A percentile compares a stretch with the other conserved stretches of the same genome.
These are phyloP conservation scores for Apolygus lucorum DNA, from an alignment of 1,140 invertebrate species.

Conservation along the genomic window DNA sequence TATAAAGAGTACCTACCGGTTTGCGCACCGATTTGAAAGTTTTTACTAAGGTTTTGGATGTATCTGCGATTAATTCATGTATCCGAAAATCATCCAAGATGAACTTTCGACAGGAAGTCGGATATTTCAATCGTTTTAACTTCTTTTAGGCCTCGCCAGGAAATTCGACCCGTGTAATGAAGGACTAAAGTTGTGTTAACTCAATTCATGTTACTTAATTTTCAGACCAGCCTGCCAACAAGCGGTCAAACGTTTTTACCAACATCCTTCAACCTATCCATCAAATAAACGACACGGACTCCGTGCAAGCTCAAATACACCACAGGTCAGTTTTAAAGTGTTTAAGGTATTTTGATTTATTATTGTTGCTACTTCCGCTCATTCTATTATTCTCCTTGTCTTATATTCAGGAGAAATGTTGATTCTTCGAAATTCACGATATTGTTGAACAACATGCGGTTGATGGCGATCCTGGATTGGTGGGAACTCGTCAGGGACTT, in stretches of 20 bases:
- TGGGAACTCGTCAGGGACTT: slow-evolving; percentile 79
- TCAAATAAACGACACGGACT: slow-evolving; percentile 21
- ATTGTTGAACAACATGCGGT: slow-evolving; percentile 87
- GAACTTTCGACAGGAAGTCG: too few relatives aligned
- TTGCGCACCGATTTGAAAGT: too few relatives aligned
- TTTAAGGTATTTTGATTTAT: neutral
- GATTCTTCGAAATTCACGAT: slow-evolving; percentile 78
- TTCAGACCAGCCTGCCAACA: slow-evolving; percentile 54
- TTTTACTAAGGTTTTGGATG: too few relatives aligned
- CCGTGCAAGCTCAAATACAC: slow-evolving; percentile 77
- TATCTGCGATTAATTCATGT: too few relatives aligned
- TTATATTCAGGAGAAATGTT: slow-evolving; percentile 42
- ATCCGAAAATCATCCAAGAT: too few relatives aligned
- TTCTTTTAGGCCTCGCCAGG: too few relatives aligned
- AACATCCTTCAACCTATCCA: slow-evolving; percentile 74
- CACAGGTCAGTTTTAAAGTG: slow-evolving; percentile 43
- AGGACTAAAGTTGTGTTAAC: neutral
- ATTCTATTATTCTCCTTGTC: neutral
- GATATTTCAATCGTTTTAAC: too few relatives aligned
- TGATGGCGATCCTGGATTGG: slow-evolving; percentile 92
- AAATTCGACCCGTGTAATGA: neutral
- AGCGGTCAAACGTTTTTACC: slow-evolving; percentile 75
- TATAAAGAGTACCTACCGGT: too few relatives aligned
- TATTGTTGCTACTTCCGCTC: neutral
- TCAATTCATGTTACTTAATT: neutral